Conservation (phyloP, 2,797 vertebrate species). For the Protonibea diacanthus region DNA sequence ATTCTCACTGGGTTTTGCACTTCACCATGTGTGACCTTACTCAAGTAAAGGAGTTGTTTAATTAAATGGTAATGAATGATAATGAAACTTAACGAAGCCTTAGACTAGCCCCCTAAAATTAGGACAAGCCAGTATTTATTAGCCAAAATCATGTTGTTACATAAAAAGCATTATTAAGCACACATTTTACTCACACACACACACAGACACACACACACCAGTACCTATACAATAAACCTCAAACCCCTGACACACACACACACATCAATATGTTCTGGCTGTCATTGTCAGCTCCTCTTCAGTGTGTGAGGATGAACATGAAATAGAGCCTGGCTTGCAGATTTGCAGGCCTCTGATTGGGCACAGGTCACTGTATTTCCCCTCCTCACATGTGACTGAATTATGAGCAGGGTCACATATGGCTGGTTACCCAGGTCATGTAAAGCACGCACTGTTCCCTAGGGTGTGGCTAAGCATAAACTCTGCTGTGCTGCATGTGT, state of each 20-base stretch:
- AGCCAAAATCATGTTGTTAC: neutral
- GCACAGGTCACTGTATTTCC: constrained; percentile 47
- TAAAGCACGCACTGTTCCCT: constrained; percentile 30
- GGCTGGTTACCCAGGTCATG: constrained; percentile 50
- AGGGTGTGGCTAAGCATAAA: constrained; percentile 33
- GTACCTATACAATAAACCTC: constrained; percentile 3
- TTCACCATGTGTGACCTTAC: neutral
- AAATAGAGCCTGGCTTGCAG: constrained; percentile 45
- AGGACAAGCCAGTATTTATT: neutral
- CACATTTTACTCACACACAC: neutral
- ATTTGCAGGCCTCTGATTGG: constrained; percentile 16
- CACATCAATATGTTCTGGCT: constrained; percentile 21
- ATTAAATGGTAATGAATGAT: neutral
- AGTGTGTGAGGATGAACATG: constrained; percentile 28
- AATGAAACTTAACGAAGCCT: neutral
- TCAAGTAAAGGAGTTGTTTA: neutral
- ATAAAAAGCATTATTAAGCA: neutral
- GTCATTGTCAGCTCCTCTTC: constrained; percentile 21
- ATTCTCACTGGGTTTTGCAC: neutral
- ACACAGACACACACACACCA: neutral
- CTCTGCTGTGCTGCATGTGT: constrained; percentile 21
- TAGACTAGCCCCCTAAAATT: neutral
- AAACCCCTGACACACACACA: neutral
- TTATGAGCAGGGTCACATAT: constrained; percentile 69
- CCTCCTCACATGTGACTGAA: constrained; percentile 49